Evolutionary conservation across 2,797 vertebrate species (phyloP).

Genomic region (Bradypodion pumilum): DNA sequence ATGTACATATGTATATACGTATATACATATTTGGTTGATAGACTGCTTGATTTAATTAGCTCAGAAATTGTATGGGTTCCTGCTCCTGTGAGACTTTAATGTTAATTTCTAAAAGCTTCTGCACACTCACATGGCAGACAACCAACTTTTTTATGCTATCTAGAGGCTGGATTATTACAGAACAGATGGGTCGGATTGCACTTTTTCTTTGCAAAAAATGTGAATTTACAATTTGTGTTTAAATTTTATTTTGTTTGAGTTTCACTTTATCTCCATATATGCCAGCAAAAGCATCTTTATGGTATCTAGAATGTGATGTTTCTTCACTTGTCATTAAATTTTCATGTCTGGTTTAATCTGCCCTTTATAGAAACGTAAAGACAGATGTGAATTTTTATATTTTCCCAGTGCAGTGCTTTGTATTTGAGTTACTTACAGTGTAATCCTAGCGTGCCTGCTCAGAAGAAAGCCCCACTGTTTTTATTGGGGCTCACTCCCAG

Average conservation of each 20-base stretch:
- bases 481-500: not conserved
- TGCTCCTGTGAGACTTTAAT: conserved; percentile 46
- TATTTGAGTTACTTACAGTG: not conserved
- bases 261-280: conserved; percentile 27
- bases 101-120: conserved; percentile 47
- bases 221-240: conserved; percentile 59
- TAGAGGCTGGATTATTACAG: conserved; percentile 65
- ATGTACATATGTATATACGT: too few relatives aligned
- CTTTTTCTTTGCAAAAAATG: conserved; percentile 55
- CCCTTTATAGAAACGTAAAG: not conserved
- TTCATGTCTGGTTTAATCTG: not conserved
- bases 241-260: conserved; percentile 53
- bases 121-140: conserved; percentile 52
- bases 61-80: conserved; percentile 48
- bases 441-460: not conserved
- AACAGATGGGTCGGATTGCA: conserved; percentile 69
- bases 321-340: not conserved
- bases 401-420: not conserved
- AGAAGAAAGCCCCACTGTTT: not conserved
- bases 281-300: conserved; percentile 57
- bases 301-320: conserved; percentile 38
- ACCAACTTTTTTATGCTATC: conserved; percentile 66
- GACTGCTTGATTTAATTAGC: conserved; percentile 66
- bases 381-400: not conserved
- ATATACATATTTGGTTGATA: conserved; percentile 43